A percentile compares a stretch with the other conserved stretches of the same genome.
Conservation (phyloP, 1,140 invertebrate genomes). For the Drosophila neocordata region DNA sequence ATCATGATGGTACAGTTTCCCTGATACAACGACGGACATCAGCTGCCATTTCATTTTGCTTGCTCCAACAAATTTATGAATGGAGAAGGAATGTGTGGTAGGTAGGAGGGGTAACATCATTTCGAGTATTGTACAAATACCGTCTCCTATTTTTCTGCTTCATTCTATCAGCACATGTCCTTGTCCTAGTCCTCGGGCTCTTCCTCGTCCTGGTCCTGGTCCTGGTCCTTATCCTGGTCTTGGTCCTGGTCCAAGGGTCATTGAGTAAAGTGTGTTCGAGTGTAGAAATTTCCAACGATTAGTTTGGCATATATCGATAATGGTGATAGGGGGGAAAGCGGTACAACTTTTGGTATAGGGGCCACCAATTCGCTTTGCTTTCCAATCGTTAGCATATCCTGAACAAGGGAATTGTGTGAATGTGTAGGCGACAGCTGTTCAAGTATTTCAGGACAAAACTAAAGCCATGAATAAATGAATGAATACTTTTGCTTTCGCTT, state of each 20-base stretch:
- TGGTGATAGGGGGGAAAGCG: background rate
- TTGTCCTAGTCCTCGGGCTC: constrained; percentile 7
- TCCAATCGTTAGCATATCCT: constrained; percentile 8
- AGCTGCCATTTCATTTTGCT: constrained; percentile 49
- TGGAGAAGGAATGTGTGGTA: constrained; percentile 19
- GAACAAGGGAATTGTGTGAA: background rate
- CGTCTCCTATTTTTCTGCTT: background rate
- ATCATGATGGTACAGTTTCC: constrained; percentile 39
- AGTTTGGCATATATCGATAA: constrained; percentile 30
- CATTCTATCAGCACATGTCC: constrained; percentile 10
- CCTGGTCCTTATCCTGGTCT: constrained; percentile 38
- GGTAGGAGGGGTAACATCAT: background rate
- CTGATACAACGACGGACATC: constrained; percentile 23
- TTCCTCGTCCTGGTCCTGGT: background rate
- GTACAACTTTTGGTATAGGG: background rate
- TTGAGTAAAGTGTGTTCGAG: constrained; percentile 57
- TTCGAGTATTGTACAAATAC: constrained; percentile 24
- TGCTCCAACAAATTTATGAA: constrained; percentile 49
- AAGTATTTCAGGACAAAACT: constrained; percentile 3
- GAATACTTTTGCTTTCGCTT: constrained; percentile 40
- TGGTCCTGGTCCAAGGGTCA: constrained; percentile 31
- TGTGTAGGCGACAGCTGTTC: constrained; percentile 21
- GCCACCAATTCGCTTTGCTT: background rate
- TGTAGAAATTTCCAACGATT: constrained; percentile 53
- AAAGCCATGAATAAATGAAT: constrained; percentile 53